Percentiles rank a stretch among this genome's conserved stretches.
Evolutionary conservation across 2,113 vertebrate species (phyloP).

Genomic region (Oreocharis arfaki): DNA sequence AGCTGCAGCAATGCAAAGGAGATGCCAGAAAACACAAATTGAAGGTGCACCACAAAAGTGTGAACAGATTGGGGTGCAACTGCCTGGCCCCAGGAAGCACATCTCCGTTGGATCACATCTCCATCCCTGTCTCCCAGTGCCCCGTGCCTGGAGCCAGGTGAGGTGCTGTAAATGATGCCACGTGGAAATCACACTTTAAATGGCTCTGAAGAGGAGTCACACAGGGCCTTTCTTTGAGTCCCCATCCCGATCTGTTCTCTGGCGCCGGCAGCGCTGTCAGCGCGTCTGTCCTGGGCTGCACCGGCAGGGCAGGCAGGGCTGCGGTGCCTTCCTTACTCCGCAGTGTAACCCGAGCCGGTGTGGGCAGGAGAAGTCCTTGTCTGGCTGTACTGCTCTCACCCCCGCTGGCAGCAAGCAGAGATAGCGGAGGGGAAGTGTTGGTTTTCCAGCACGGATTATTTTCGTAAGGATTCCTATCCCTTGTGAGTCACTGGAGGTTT

Average conservation of each 20-base stretch:
- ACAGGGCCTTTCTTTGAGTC: neutral
- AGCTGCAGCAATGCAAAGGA: neutral
- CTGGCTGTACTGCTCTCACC: neutral
- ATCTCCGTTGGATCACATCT: rapidly evolving
- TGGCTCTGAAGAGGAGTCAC: neutral
- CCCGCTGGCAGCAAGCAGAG: neutral
- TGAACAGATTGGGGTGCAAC: neutral
- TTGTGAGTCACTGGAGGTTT: constrained; percentile 28
- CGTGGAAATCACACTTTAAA: neutral
- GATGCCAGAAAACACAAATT: neutral
- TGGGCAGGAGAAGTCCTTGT: neutral
- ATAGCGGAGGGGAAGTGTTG: neutral
- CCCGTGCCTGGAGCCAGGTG: neutral
- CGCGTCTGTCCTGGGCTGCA: neutral
- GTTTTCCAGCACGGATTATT: constrained; percentile 8
- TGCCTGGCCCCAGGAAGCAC: neutral
- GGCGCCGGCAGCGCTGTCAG: neutral
- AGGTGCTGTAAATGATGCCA: rapidly evolving
- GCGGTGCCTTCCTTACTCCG: rapidly evolving
- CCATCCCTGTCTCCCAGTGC: neutral
- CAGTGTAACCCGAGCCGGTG: neutral
- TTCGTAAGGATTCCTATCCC: constrained; percentile 5
- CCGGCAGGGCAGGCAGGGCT: neutral
- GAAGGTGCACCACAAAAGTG: neutral
- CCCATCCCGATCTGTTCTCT: neutral